Evolutionary conservation across 2,113 vertebrate genomes (phyloP).

Genomic region (Stegastes partitus): DNA sequence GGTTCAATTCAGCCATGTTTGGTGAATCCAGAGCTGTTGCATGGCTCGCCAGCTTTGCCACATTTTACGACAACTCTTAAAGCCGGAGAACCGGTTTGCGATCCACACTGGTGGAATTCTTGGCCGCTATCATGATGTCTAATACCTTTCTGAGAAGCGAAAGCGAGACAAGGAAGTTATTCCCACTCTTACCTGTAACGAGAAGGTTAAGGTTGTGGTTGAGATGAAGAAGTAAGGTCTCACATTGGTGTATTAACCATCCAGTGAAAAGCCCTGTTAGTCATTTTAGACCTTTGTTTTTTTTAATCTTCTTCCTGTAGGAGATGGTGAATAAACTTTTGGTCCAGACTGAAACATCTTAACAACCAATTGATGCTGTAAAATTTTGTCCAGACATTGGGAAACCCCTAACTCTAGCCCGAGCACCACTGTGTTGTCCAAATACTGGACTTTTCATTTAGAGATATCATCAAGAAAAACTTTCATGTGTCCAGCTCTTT

Average conservation of each 20-base stretch:
- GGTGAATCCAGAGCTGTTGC: background rate
- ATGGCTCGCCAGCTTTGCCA: background rate
- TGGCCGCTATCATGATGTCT: background rate
- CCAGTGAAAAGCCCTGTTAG: background rate
- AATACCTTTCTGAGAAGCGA: constrained; percentile 11
- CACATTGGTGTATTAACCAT: background rate
- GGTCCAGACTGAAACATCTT: too few relatives aligned
- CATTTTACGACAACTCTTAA: background rate
- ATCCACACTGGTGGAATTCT: constrained; percentile 15
- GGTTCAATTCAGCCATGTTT: background rate
- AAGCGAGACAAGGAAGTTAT: background rate
- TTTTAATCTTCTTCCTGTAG: too few relatives aligned
- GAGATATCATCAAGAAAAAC: too few relatives aligned
- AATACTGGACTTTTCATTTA: too few relatives aligned
- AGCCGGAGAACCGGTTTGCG: constrained; percentile 6
- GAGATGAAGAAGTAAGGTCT: background rate
- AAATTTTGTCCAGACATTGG: too few relatives aligned
- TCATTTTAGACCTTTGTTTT: too few relatives aligned
- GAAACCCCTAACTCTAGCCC: too few relatives aligned
- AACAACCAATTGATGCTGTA: too few relatives aligned
- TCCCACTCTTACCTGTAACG: background rate
- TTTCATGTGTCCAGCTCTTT: too few relatives aligned
- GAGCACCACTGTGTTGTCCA: too few relatives aligned
- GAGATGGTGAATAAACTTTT: too few relatives aligned
- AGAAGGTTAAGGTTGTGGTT: background rate